These are phyloP conservation scores for Puffinus mauretanicus DNA, from an alignment of 2,113 vertebrate genomes.

Conservation along the genomic window DNA sequence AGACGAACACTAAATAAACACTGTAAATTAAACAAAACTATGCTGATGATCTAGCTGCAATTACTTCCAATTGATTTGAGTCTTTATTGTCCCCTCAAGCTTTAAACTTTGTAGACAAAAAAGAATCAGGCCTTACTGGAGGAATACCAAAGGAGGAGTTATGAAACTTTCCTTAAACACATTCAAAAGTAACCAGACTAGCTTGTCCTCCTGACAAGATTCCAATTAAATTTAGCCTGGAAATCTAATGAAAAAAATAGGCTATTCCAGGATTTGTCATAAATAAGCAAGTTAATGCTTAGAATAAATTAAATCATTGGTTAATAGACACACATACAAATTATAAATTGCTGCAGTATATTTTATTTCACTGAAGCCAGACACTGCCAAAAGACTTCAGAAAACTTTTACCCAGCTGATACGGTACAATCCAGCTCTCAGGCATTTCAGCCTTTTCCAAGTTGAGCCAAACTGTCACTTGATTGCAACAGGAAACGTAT, in stretches of 20 bases:
- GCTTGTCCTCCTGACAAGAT: background rate
- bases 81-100: constrained; percentile 39
- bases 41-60: constrained; percentile 46
- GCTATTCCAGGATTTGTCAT: background rate
- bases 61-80: constrained; percentile 58
- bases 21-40: constrained; percentile 57
- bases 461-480: background rate
- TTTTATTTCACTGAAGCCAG: background rate
- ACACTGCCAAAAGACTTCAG: background rate
- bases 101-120: constrained; percentile 1
- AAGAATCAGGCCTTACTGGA: background rate
- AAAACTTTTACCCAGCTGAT: background rate
- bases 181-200: background rate
- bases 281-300: background rate
- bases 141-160: constrained; percentile 16
- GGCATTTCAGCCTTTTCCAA: background rate
- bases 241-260: background rate
- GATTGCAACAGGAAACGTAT: background rate
- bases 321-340: background rate
- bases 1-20: constrained; percentile 44
- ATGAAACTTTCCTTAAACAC: background rate
- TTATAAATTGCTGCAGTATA: background rate
- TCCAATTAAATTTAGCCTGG: background rate
- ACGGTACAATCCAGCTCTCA: background rate
- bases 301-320: background rate